Evolutionary conservation across 2,888 invertebrate genomes (phyloP).

Genomic region (Linnaemya vulpina): DNA sequence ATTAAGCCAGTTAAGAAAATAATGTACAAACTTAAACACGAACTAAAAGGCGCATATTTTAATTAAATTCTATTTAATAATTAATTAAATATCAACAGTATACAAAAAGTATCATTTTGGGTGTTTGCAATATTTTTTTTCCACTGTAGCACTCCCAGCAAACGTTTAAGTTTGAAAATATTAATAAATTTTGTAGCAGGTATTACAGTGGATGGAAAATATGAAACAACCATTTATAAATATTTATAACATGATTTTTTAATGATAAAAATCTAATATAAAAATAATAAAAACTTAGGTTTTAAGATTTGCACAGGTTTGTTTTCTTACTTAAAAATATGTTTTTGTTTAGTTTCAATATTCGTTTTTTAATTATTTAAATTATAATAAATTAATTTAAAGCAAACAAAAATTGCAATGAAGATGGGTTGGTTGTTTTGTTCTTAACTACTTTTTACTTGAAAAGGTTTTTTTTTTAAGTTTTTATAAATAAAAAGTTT

Average conservation of each 20-base stretch:
- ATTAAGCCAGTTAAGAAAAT: conserved; percentile 59
- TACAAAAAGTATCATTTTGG: conserved; percentile 68
- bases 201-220: neutral
- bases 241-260: conserved; percentile 71
- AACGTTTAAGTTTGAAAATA: neutral
- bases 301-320: conserved; percentile 72
- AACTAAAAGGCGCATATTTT: conserved; percentile 62
- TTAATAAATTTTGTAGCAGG: neutral
- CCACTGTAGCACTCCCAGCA: neutral
- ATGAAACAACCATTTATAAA: conserved; percentile 30
- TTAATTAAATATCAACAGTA: conserved; percentile 70
- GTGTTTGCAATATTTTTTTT: conserved; percentile 44
- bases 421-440: conserved; percentile 63
- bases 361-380: conserved; percentile 43
- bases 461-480: conserved; percentile 34
- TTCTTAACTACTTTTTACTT: conserved; percentile 15
- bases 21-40: conserved; percentile 69
- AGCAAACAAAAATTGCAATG: conserved; percentile 71
- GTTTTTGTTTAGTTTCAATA: conserved; percentile 62
- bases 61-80: conserved; percentile 66
- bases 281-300: conserved; percentile 74
- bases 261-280: conserved; percentile 54
- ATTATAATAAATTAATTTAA: conserved; percentile 71
- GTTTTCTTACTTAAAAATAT: conserved; percentile 68
- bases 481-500: conserved; percentile 28